These are phyloP conservation scores for Cettia cetti DNA, from an alignment of 2,113 vertebrate genomes.

Conservation along the genomic window DNA sequence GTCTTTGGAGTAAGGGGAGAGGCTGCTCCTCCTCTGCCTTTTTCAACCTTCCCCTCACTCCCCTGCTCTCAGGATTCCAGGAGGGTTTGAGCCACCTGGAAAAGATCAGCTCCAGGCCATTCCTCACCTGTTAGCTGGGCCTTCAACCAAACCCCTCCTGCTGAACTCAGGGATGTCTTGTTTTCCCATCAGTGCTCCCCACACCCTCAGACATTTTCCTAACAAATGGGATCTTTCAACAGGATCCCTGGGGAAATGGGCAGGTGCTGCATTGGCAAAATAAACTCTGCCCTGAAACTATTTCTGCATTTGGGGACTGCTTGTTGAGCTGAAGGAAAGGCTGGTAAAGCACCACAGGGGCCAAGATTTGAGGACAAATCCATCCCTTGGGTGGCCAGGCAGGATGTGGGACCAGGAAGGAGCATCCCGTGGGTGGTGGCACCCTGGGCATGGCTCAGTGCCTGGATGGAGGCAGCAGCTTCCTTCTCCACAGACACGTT, in stretches of 20 bases:
- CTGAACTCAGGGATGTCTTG: neutral
- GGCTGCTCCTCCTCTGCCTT: neutral
- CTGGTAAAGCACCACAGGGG: neutral
- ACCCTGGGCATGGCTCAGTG: neutral
- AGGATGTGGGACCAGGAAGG: neutral
- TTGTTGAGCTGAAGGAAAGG: neutral
- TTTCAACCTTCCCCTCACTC: neutral
- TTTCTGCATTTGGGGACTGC: neutral
- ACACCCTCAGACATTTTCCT: neutral
- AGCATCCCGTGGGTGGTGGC: neutral
- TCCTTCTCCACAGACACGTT: neutral
- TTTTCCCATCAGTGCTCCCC: neutral
- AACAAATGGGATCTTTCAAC: neutral
- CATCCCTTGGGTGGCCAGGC: neutral
- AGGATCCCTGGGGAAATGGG: neutral
- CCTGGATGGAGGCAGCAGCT: accelerated
- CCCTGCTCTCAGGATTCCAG: neutral
- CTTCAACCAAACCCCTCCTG: neutral
- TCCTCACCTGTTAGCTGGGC: neutral
- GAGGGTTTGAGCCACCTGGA: neutral
- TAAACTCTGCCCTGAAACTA: neutral
- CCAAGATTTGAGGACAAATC: neutral
- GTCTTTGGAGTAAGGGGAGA: neutral
- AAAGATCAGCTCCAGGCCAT: neutral
- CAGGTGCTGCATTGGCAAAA: neutral